Base-by-base conservation (phyloP, 2,888 invertebrate genomes). In the Bibio marci region DNA sequence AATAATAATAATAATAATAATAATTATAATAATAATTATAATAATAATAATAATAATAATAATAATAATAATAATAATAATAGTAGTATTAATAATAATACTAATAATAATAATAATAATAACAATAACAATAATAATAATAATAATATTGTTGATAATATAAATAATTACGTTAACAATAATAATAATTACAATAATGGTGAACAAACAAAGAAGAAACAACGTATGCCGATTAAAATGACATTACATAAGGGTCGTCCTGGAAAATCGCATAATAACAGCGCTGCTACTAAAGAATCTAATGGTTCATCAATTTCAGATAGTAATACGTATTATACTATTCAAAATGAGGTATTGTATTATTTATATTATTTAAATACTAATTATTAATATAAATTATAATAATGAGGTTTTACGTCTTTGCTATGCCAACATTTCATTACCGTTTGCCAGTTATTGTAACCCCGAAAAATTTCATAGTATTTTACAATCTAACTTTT, bases 211-310 rank as follows among this genome's bases (percentile, higher is more conserved):
- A 79, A 78, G 58, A 74, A 73, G 46, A 59, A 64, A 27, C 70
- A 71, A 38, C 69, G 78, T 45, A 76, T 73, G 44, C 76, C 80
- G 0, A 57, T 82, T 47, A 83, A 82, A 62, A 80, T 81, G 76
- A 80, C 81, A 43, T 71, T 82, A 56, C 77, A 77, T 61, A 79
- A 78, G 58, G 73, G 76, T 34, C 66, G 72, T 22, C 22, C 22
- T 2, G 70, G 69, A 22, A 70, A 71, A 48, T 67, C 67, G 14
- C 59, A 57, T 26, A 57, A 62, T 31, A 62, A 65, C 28, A 66
- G 66, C 41, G 58, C 66, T 35, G 52, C 58, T 26, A 60, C 32
- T 11, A 27, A 27, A 26, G 18, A 62, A 41, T 46, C 48, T 39
- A 30, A 49, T 39, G 46, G 46, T 48, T 44, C 49, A 45, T 46